Evolutionary conservation across 2,113 vertebrate genomes (phyloP).

Genomic region (Saguinus imperator): DNA sequence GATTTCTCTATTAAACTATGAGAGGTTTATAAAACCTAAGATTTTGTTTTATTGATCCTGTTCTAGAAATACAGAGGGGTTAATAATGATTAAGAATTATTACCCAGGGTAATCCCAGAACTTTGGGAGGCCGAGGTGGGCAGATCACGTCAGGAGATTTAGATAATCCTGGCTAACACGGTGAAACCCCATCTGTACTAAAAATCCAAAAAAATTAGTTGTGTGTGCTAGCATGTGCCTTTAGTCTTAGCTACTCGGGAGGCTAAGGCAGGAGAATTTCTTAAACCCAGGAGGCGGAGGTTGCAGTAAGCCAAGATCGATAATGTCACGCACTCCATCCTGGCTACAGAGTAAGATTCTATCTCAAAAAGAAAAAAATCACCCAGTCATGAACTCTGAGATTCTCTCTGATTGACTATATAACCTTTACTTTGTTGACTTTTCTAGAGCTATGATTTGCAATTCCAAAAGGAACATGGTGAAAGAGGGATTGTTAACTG

Average conservation of each 20-base stretch:
- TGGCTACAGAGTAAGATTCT: not conserved
- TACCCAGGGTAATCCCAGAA: not conserved
- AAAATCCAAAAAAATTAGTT: not conserved
- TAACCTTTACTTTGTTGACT: not conserved
- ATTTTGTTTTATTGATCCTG: conserved; percentile 17
- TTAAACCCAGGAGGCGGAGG: not conserved
- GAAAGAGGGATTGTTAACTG: not conserved
- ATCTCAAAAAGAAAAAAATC: not conserved
- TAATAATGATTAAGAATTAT: not conserved
- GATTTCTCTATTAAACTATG: conserved; percentile 30
- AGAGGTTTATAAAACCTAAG: not conserved
- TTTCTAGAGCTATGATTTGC: conserved; percentile 35
- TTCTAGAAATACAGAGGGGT: conserved; percentile 15
- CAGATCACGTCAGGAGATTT: too few relatives aligned
- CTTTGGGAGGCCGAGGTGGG: too few relatives aligned
- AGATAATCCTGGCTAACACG: not conserved
- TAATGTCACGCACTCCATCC: not conserved
- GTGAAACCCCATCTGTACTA: not conserved
- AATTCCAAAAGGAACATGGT: conserved; percentile 5
- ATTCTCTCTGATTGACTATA: not conserved
- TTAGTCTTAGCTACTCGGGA: not conserved
- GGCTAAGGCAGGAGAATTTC: not conserved
- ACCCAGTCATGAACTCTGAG: not conserved
- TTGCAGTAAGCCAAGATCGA: not conserved
- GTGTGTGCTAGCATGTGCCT: not conserved